phyloP scores from a whole-genome alignment of 2,797 vertebrate species.

The Syndactyla subalaris region DNA sequence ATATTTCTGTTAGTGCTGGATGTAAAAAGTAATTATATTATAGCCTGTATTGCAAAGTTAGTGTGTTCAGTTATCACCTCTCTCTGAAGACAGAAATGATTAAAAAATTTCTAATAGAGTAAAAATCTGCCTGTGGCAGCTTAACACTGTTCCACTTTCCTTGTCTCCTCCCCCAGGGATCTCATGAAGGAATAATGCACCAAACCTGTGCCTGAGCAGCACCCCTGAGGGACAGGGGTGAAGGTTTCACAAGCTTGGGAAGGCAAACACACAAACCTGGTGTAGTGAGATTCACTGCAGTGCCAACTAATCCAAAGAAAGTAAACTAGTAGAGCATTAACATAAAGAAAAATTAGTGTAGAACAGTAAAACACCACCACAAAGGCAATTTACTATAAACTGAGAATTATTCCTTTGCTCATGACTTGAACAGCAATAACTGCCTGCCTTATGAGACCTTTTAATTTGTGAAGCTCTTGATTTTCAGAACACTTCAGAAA shows the following conservation, averaged over 20 bases:
- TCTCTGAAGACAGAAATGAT: neutral
- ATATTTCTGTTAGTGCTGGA: neutral
- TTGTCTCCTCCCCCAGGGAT: neutral
- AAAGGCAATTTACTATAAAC: neutral
- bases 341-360: neutral
- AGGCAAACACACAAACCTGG: neutral
- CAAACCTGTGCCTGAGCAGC: neutral
- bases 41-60: neutral
- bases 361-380: neutral
- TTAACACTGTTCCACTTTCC: neutral
- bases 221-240: neutral
- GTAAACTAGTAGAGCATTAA: neutral
- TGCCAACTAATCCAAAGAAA: neutral
- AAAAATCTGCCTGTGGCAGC: neutral
- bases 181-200: neutral
- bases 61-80: neutral
- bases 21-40: neutral
- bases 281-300: neutral
- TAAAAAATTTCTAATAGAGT: neutral
- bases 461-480: neutral
- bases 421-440: accelerated
- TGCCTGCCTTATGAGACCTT: neutral
- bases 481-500: neutral
- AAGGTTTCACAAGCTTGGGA: neutral
- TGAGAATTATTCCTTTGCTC: neutral